Evolutionary conservation across 2,888 invertebrate species (phyloP), one percentile per base, ranked within the genome.

Genomic region (Mesorhabditis belari): DNA sequence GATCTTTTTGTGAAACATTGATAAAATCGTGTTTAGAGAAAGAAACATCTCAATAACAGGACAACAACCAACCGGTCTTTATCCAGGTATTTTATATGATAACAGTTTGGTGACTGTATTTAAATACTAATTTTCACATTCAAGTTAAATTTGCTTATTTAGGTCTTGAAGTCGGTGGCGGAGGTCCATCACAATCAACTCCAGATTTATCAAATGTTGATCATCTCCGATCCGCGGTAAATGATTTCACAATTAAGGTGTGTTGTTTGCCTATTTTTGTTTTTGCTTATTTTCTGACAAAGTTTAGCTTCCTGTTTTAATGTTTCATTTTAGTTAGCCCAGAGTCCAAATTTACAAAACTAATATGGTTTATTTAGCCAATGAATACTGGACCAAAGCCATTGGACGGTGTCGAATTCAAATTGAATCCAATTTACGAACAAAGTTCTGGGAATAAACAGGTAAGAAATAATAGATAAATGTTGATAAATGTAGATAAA

Each of bases 161-260:
- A 35, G 44, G 44, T 17, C n/a, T 35, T 9, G 44, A n/a, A 35
- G 12, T n/a, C n/a, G 12, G 50, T 28, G 21, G 6, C 51, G 44
- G 44, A 35, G 12, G 4, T 5, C 55, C 6, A 55, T 50, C 2
- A 60, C 65, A 9, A 61, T 71, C 3, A 67, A 69, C 55, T 69
- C 69, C 3, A 64, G 66, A 12, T 9, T n/a, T 35, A 51, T 71
- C 9, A 55, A 57, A 5, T 27, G 55, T 28, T 57, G 35, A 17
- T 54, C 63, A 19, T 61, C 67, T 9, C 62, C 51, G 28, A 62
- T 63, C 0, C 57, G 62, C 9, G 62, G 58, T 58, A 35, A 61
- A 69, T 59, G 72, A 69, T 23, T 72, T 70, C 53, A 72, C 72
- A 6, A 67, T 72, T 54, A 72, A 70, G 65, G 71, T 71, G 28